Evolutionary conservation across 2,797 vertebrate species (phyloP).

Genomic region (Varecia variegata): DNA sequence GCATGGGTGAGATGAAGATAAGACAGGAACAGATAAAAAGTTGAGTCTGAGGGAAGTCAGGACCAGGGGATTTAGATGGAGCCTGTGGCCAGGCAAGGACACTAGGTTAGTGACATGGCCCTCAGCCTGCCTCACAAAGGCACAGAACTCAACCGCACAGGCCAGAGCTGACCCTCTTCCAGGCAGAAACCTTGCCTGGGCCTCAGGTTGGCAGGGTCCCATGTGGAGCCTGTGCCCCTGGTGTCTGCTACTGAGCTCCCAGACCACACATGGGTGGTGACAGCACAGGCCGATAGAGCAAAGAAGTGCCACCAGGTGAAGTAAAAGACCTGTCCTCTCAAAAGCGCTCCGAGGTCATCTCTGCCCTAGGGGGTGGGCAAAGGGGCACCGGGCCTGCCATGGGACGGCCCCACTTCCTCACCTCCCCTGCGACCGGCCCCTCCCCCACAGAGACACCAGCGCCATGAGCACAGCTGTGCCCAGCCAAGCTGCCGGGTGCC

Average conservation of each 20-base stretch:
- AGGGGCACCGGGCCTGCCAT: neutral
- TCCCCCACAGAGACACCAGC: slow-evolving; percentile 70
- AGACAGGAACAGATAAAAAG: neutral
- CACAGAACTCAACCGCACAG: neutral
- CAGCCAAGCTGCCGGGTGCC: slow-evolving; percentile 85
- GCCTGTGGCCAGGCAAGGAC: neutral
- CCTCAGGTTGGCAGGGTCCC: slow-evolving; percentile 7
- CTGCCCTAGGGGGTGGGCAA: neutral
- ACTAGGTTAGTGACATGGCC: neutral
- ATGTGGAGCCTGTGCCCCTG: neutral
- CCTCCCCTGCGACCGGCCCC: slow-evolving; percentile 33
- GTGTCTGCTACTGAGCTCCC: neutral
- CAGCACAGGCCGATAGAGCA: slow-evolving; percentile 19
- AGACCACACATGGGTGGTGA: neutral
- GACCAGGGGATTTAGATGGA: neutral
- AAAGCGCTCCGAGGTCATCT: neutral
- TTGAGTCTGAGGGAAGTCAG: neutral
- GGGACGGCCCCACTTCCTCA: slow-evolving; percentile 50
- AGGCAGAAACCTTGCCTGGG: slow-evolving; percentile 18
- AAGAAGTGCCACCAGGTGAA: slow-evolving; percentile 27
- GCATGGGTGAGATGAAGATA: neutral
- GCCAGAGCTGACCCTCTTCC: slow-evolving; percentile 23
- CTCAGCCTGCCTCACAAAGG: slow-evolving; percentile 6
- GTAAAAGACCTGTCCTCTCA: neutral
- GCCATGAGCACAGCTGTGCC: slow-evolving; percentile 87